phyloP scores from a whole-genome alignment of 2,888 invertebrate species.

The Zaprionus obscuricornis region DNA sequence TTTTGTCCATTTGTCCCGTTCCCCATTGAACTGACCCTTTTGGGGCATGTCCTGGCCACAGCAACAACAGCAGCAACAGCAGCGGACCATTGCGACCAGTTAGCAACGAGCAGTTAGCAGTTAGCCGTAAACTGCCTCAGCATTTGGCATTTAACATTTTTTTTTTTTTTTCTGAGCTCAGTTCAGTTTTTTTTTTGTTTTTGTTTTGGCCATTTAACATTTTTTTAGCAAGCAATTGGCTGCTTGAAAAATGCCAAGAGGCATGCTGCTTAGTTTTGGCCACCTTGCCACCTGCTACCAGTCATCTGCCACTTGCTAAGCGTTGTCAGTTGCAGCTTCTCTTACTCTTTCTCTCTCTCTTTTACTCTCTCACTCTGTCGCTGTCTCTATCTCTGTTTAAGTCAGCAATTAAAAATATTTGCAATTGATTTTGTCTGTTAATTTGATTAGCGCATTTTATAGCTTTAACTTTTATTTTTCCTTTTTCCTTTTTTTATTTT shows the following conservation, averaged over 20 bases:
- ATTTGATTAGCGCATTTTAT: conserved; percentile 39
- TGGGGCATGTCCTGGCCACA: conserved; percentile 4
- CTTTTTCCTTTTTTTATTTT: conserved; percentile 11
- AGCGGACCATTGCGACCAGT: conserved; percentile 17
- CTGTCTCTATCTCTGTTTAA: too few relatives aligned
- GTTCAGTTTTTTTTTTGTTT: too few relatives aligned
- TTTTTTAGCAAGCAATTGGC: conserved; percentile 1
- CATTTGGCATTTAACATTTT: too few relatives aligned
- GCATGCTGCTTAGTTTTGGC: too few relatives aligned
- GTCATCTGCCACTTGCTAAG: too few relatives aligned
- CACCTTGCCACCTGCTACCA: not conserved
- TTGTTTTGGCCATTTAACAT: conserved; percentile 3
- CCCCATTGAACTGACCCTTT: conserved; percentile 24
- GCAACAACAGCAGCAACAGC: not conserved
- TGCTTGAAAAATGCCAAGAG: too few relatives aligned
- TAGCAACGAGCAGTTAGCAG: conserved; percentile 19
- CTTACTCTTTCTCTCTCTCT: too few relatives aligned
- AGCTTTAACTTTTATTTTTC: conserved; percentile 12
- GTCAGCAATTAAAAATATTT: conserved; percentile 43
- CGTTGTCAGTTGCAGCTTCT: too few relatives aligned
- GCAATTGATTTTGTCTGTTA: conserved; percentile 38
- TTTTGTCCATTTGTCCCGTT: conserved; percentile 18
- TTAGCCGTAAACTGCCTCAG: not conserved
- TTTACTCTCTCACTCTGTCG: too few relatives aligned
- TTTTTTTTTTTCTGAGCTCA: too few relatives aligned